Conservation (phyloP, 2,797 vertebrate species). For the Aphelocoma californica region DNA sequence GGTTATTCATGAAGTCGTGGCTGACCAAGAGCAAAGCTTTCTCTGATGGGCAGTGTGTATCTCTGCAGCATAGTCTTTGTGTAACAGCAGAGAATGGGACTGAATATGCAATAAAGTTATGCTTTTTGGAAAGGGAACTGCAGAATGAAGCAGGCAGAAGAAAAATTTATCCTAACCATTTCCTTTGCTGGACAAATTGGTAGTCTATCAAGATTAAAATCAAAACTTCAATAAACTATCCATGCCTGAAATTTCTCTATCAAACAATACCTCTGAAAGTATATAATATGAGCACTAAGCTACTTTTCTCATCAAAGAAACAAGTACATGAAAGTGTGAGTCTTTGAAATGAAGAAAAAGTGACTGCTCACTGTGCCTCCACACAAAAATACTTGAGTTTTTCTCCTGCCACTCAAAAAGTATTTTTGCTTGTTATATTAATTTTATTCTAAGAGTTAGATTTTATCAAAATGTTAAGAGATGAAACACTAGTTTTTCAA, state of each 20-base stretch:
- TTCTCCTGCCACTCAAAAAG: not conserved
- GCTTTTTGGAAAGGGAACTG: not conserved
- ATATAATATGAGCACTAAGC: not conserved
- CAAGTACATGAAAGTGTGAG: not conserved
- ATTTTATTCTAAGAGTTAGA: not conserved
- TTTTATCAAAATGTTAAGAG: not conserved
- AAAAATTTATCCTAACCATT: not conserved
- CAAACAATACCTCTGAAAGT: not conserved
- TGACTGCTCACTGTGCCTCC: not conserved
- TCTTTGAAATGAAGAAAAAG: not conserved
- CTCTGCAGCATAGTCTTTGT: not conserved
- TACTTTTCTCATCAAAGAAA: slow-evolving; percentile 43
- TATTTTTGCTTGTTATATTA: not conserved
- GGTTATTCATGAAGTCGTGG: not conserved
- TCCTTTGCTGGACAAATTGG: not conserved
- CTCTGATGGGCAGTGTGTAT: not conserved
- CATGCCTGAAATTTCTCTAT: slow-evolving; percentile 12
- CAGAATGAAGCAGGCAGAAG: not conserved
- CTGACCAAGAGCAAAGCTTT: not conserved
- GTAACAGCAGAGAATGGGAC: not conserved
- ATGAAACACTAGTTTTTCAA: slow-evolving; percentile 32
- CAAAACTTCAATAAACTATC: slow-evolving; percentile 37
- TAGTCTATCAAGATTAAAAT: slow-evolving; percentile 42
- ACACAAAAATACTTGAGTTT: not conserved
- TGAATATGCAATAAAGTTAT: not conserved